Evolutionary conservation across 2,113 vertebrate genomes (phyloP), one percentile per base, ranked within the genome.

Genomic region (Dermatemys mawii): DNA sequence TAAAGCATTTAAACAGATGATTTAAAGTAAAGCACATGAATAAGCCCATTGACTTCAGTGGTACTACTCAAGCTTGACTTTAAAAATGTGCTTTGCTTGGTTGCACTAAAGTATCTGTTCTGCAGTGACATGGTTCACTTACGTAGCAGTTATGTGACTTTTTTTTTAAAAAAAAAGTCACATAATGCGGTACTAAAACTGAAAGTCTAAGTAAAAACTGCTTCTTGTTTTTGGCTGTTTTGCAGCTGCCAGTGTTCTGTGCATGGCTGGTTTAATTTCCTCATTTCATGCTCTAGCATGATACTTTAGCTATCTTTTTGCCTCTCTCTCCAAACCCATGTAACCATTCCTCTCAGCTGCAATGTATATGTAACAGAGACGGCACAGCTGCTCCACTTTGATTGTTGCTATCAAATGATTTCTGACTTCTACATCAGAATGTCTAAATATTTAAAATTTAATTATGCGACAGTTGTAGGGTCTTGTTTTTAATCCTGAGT

Each of bases 211-310:
- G 84, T 41, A 78, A 7, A 46, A 90, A 7, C 38, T 49, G 22
- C 51, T 93, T 88, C 46, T 35, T 2, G 44, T 44, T 70, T 53
- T 27, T 2, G 14, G 54, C 60, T 21, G 1, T 50, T 87, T 17
- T 11, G 4, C 79, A 79, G 46, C 38, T 88, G 38, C 3, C 6
- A 49, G 49, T 44, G 26, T 35, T 22, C 76, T 83, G 48, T 22
- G 38, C 2, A 4, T 38, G 2, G 2, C 8, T 92, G 44, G 54
- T 95, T 91, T 96, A 86, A 88, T 76, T 96, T 95, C 90, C 49
- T 78, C 44, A 2, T 90, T 5, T 81, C 51, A 53, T 16, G 12
- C 50, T 84, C 92, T 51, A 17, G 10, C 63, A 88, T 14, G 38
- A 94, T 81, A 50, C 81, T 87, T 2, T 38, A 27, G n/a, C 95